Evolutionary conservation across 2,797 vertebrate genomes (phyloP), one percentile per base, ranked within the genome.

Genomic region (Delichon dasypus): DNA sequence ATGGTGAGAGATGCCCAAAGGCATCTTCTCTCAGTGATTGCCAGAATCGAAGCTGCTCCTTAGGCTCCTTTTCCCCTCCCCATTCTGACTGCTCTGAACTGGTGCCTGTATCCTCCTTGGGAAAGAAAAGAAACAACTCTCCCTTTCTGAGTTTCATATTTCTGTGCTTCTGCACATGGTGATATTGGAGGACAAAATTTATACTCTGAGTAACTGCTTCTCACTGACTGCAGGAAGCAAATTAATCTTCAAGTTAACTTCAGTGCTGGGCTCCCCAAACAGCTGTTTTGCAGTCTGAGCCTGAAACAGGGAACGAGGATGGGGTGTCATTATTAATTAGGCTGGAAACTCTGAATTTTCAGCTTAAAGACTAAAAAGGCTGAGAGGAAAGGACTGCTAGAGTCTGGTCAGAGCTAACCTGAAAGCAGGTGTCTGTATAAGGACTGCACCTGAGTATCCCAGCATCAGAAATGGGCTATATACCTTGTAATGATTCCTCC

Each of bases 311-410:
- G 36, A 79, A 44, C 0, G 0, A 76, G n/a, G 23, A 83, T 40
- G 50, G 16, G 13, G 4, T 0, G 0, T 53, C 45, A 45, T 50
- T 13, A 67, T 32, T 71, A 66, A 48, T 61, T 38, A 10, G 38
- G 10, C 16, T 70, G 32, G 42, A 64, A 81, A 87, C 61, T 68
- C 47, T 50, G 21, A 22, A 50, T 90, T 84, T 81, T 40, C 36
- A 30, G 2, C 10, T 16, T 75, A 6, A 78, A 74, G 25, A 66
- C 16, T 13, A 34, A 89, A 89, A n/a, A n/a, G 5, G 8, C 20
- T 68, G 57, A 66, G 57, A 74, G 13, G 14, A 75, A 64, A 94
- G 45, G 45, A 44, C 67, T 70, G 17, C 32, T 64, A 57, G 25
- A 76, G 18, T 21, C 61, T 68, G 70, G 21, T 50, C 66, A 51